A percentile compares a stretch with the other conserved stretches of the same genome.
Conservation (phyloP, 2,888 invertebrate species). For the Biston stratarius region DNA sequence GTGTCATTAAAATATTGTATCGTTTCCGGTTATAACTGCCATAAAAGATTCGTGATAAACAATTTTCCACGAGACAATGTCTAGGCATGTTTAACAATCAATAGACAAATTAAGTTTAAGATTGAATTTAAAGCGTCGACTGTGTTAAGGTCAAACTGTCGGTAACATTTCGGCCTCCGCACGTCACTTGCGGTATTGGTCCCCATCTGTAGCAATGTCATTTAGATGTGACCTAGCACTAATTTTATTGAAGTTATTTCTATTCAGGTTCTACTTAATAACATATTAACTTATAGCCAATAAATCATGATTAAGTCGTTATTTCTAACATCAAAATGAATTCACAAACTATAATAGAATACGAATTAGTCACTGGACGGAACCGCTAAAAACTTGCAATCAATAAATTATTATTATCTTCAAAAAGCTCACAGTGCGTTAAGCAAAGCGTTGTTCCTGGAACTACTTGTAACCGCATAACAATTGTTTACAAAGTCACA, state of each 20-base stretch:
- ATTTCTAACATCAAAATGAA: neutral
- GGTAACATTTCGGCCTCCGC: constrained; percentile 64
- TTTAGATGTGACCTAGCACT: constrained; percentile 43
- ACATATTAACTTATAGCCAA: constrained; percentile 1
- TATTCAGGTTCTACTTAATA: constrained; percentile 13
- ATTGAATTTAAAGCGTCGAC: constrained; percentile 61
- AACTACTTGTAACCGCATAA: constrained; percentile 25
- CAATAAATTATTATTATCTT: constrained; percentile 11
- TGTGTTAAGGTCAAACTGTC: constrained; percentile 63
- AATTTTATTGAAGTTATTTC: constrained; percentile 26
- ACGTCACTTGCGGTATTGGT: constrained; percentile 58
- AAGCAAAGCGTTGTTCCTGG: constrained; percentile 13
- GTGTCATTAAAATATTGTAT: constrained; percentile 21
- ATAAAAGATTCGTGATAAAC: constrained; percentile 17
- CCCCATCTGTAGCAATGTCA: constrained; percentile 59
- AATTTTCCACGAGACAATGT: constrained; percentile 15
- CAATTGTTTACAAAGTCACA: constrained; percentile 22
- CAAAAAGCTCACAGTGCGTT: constrained; percentile 22
- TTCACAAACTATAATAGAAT: neutral
- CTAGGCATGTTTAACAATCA: constrained; percentile 42
- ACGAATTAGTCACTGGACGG: neutral
- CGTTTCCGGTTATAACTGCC: constrained; percentile 25
- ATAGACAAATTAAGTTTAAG: constrained; percentile 57
- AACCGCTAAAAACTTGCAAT: constrained; percentile 2
- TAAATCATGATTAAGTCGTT: constrained; percentile 3